These are phyloP conservation scores for Caerostris extrusa DNA, from an alignment of 1,140 invertebrate species.

Conservation along the genomic window DNA sequence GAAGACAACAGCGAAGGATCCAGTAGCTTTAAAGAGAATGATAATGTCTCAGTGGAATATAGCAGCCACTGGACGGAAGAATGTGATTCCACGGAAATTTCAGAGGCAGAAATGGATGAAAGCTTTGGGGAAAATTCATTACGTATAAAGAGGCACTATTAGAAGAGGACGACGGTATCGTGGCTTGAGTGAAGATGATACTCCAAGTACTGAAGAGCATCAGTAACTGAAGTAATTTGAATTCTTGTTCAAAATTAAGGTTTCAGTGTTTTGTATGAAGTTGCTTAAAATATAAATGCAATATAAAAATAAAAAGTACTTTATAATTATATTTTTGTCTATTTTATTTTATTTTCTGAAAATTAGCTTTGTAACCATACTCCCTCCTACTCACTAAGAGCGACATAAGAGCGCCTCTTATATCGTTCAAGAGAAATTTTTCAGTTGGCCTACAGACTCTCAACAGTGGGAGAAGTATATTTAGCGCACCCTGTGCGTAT, in stretches of 20 bases:
- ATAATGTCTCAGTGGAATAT: conserved; percentile 29
- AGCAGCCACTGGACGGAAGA: conserved; percentile 72
- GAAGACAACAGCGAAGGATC: neutral
- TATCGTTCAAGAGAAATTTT: too few relatives aligned
- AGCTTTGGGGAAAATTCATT: conserved; percentile 43
- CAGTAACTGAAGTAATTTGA: neutral
- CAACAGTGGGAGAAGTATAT: too few relatives aligned
- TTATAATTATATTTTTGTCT: neutral
- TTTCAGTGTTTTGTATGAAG: neutral
- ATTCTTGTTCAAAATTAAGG: neutral
- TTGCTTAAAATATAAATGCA: neutral
- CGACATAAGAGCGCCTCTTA: too few relatives aligned
- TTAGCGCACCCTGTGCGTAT: too few relatives aligned
- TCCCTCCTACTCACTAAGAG: neutral
- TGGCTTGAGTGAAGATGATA: conserved; percentile 57
- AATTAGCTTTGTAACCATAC: neutral
- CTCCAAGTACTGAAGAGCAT: neutral
- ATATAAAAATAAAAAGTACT: neutral
- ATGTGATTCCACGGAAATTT: conserved; percentile 5
- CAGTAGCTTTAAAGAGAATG: conserved; percentile 65
- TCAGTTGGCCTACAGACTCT: too few relatives aligned
- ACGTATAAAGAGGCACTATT: conserved; percentile 44
- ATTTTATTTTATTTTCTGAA: neutral
- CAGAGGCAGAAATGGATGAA: conserved; percentile 57
- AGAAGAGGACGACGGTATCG: conserved; percentile 62